Evolutionary conservation across 2,888 invertebrate genomes (phyloP).

Genomic region (Pherbina coryleti): DNA sequence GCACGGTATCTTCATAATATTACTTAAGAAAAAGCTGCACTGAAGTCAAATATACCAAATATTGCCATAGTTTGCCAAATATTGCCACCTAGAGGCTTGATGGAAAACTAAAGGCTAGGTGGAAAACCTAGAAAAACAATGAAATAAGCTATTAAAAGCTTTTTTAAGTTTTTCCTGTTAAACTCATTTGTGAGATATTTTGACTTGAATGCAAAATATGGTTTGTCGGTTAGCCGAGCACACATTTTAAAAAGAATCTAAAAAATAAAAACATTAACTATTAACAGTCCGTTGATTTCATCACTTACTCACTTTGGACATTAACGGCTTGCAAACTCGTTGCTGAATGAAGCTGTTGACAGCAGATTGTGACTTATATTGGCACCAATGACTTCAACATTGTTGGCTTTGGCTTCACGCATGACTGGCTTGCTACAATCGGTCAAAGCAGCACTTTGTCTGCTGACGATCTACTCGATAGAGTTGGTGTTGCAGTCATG

Average conservation of each 20-base stretch:
- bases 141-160: background rate
- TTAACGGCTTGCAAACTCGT: background rate
- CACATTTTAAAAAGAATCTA: background rate
- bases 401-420: constrained; percentile 1
- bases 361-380: too few species aligned
- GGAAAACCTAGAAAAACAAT: too few species aligned
- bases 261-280: background rate
- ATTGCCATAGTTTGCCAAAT: background rate
- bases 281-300: constrained; percentile 16
- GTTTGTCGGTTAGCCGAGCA: background rate
- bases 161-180: background rate
- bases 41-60: background rate
- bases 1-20: too few species aligned
- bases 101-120: too few species aligned
- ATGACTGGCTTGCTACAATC: background rate
- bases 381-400: background rate
- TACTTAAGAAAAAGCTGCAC: background rate
- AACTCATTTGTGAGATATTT: background rate
- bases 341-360: too few species aligned
- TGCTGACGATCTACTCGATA: too few species aligned
- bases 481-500: background rate
- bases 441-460: background rate
- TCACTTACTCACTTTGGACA: background rate
- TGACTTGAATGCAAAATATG: background rate
- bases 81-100: background rate